phyloP scores from a whole-genome alignment of 92 coral and sea anemone species.

The Heliopora coerulea region DNA sequence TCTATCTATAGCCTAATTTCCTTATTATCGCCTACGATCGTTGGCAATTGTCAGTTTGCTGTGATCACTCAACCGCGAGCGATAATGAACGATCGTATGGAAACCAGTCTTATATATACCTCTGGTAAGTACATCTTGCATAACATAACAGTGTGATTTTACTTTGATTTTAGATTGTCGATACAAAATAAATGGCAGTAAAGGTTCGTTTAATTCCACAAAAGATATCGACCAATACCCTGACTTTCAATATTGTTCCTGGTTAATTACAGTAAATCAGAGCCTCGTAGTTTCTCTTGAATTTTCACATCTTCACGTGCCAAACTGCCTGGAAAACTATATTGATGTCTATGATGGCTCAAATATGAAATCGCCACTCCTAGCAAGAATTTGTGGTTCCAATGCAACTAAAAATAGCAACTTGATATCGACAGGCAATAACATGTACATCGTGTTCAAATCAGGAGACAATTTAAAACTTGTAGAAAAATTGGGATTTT shows the following conservation, averaged over 20 bases:
- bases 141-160: too few species aligned
- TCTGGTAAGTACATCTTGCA: slow-evolving; percentile 9
- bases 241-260: slow-evolving; percentile 45
- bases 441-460: slow-evolving; percentile 14
- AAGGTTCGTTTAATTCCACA: not conserved
- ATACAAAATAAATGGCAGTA: not conserved
- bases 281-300: not conserved
- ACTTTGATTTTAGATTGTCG: slow-evolving; percentile 4
- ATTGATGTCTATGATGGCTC: slow-evolving; percentile 26
- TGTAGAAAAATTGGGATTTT: not conserved
- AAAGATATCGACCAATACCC: slow-evolving; percentile 16
- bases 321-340: slow-evolving; percentile 14
- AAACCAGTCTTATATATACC: too few species aligned
- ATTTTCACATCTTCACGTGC: slow-evolving; percentile 2
- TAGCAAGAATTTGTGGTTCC: slow-evolving; percentile 8
- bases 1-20: too few species aligned
- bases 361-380: not conserved
- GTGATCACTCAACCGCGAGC: too few species aligned
- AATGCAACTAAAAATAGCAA: not conserved
- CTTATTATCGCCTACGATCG: too few species aligned
- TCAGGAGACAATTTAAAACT: slow-evolving; percentile 24
- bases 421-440: slow-evolving; percentile 15
- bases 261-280: slow-evolving; percentile 39
- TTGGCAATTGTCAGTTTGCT: too few species aligned
- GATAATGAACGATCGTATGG: too few species aligned